A percentile compares a stretch with the other conserved stretches of the same genome.
Evolutionary conservation across 64 coral and sea anemone species (phyloP).

Genomic region (Porites lutea): DNA sequence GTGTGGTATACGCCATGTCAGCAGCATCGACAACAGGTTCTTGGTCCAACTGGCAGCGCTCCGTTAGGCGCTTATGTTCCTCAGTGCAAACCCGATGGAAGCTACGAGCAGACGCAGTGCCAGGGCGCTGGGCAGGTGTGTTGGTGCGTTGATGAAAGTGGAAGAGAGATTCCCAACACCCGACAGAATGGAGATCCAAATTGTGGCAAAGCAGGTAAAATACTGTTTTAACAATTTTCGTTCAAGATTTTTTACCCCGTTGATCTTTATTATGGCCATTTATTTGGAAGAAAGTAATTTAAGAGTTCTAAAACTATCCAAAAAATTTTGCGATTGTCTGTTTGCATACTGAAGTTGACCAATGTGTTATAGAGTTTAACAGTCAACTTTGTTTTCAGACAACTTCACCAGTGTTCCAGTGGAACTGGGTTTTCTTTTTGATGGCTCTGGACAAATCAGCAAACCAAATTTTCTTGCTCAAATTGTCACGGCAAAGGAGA

Average conservation of each 20-base stretch:
- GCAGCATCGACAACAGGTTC: conserved; percentile 44
- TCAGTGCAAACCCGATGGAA: conserved; percentile 69
- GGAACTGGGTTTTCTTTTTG: conserved; percentile 62
- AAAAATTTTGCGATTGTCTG: too few relatives aligned
- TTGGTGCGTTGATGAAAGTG: conserved; percentile 81
- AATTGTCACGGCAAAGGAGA: conserved; percentile 33
- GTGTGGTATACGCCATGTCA: conserved; percentile 51
- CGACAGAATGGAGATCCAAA: conserved; percentile 53
- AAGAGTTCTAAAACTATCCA: too few relatives aligned
- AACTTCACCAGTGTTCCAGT: conserved; percentile 15
- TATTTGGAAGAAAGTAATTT: too few relatives aligned
- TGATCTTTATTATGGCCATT: too few relatives aligned
- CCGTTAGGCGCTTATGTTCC: conserved; percentile 32
- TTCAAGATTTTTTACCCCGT: too few relatives aligned
- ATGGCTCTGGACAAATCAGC: conserved; percentile 44
- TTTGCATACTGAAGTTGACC: too few relatives aligned
- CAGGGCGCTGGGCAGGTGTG: conserved; percentile 40
- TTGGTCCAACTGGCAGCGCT: conserved; percentile 41
- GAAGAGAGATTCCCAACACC: conserved; percentile 60
- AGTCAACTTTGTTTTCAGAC: neutral
- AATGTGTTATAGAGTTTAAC: too few relatives aligned
- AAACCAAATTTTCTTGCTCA: conserved; percentile 17
- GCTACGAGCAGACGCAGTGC: conserved; percentile 78
- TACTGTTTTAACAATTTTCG: too few relatives aligned
- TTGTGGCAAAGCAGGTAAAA: conserved; percentile 69